These are phyloP conservation scores for Eumeta japonica DNA, from an alignment of 1,140 invertebrate species.

Conservation along the genomic window DNA sequence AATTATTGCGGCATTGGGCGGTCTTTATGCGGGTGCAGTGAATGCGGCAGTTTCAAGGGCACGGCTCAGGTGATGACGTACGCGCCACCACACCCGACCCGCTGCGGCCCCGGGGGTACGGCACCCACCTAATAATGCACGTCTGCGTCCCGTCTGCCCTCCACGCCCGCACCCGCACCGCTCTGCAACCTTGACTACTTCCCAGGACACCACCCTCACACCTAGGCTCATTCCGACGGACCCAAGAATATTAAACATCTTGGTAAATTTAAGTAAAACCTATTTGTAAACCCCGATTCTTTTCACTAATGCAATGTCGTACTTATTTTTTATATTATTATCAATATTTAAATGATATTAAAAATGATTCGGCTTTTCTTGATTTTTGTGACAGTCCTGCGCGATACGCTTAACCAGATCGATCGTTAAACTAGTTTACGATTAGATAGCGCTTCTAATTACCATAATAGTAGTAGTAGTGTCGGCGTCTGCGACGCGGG, in stretches of 20 bases:
- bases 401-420: no score
- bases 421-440: no score
- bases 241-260: no score
- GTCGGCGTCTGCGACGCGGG: slow-evolving; percentile 32
- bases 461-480: slow-evolving; percentile 53
- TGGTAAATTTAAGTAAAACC: no score
- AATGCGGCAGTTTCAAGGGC: slow-evolving; percentile 56
- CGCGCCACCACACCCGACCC: slow-evolving; percentile 37
- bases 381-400: no score
- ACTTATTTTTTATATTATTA: no score
- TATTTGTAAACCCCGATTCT: no score
- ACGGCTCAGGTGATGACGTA: slow-evolving; percentile 56
- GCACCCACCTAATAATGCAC: slow-evolving; percentile 58
- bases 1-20: slow-evolving; percentile 36
- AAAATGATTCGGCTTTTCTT: no score
- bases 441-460: no score
- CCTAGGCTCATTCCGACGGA: slow-evolving; percentile 10
- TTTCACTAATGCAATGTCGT: no score
- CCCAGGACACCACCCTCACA: slow-evolving; percentile 24
- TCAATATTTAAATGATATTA: no score
- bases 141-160: slow-evolving; percentile 56
- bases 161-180: slow-evolving; percentile 48
- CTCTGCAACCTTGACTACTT: slow-evolving; percentile 51
- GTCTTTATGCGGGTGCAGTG: slow-evolving; percentile 54
- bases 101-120: slow-evolving; percentile 40